phyloP scores from a whole-genome alignment of 1,140 invertebrate species.

The Musca domestica region DNA sequence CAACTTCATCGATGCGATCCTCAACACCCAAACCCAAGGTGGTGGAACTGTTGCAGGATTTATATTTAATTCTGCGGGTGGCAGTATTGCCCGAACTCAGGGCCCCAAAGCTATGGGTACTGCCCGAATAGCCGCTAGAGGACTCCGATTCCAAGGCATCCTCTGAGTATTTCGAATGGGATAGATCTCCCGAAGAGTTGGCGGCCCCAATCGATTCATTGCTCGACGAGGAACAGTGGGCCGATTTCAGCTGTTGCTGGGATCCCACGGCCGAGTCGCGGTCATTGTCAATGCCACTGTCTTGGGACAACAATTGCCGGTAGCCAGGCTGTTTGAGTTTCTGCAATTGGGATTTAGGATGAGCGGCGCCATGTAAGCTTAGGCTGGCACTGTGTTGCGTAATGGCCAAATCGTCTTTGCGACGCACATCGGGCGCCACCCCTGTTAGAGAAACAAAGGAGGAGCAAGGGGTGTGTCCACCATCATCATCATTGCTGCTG shows the following conservation, averaged over 20 bases:
- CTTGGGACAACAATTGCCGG: slow-evolving; percentile 41
- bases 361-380: slow-evolving; percentile 41
- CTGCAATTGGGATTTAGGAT: slow-evolving; percentile 39
- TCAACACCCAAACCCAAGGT: slow-evolving; percentile 45
- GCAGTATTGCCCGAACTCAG: slow-evolving; percentile 22
- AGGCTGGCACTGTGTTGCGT: slow-evolving; percentile 41
- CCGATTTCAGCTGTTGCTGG: slow-evolving; percentile 25
- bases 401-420: not conserved
- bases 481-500: not conserved
- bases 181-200: slow-evolving; percentile 28
- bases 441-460: not conserved
- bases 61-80: slow-evolving; percentile 45
- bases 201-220: slow-evolving; percentile 43
- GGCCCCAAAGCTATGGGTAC: slow-evolving; percentile 6
- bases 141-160: slow-evolving; percentile 12
- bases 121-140: slow-evolving; percentile 6
- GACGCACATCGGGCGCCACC: not conserved
- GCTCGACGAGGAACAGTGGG: slow-evolving; percentile 32
- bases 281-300: slow-evolving; percentile 42
- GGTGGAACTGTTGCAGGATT: slow-evolving; percentile 39
- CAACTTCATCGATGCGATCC: slow-evolving; percentile 51
- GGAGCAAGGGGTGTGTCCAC: slow-evolving; percentile 2
- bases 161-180: slow-evolving; percentile 22
- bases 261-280: slow-evolving; percentile 21
- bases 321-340: slow-evolving; percentile 27